Base-by-base conservation (phyloP, 2,888 invertebrate species). In the Dasysyrphus tricinctus region DNA sequence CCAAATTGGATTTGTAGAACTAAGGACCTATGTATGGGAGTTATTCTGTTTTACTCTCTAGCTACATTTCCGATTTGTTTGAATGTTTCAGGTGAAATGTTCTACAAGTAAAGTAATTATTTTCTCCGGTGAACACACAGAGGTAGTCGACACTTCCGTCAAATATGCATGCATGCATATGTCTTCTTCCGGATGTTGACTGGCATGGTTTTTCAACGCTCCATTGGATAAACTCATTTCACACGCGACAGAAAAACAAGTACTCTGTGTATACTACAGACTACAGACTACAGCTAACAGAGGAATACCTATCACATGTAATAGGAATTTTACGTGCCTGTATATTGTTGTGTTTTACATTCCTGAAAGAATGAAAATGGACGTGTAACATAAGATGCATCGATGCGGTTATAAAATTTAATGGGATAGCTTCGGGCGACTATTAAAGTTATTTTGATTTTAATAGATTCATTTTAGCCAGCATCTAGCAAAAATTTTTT, bases 161-260 rank as follows among this genome's bases (percentile, higher is more conserved):
- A 54, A 69, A 54, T 69, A 69, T 69, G 39, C 54, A 39, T 51
- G 63, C 19, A 73, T 49, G 49, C 56, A 72, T 65, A 57, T 74
- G 32, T 63, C 54, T 61, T 65, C 69, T 44, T 69, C 74, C 74
- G 79, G 73, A 79, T 79, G 65, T 65, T 65, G 49, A 49, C 65
- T 79, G 73, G 59, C 44, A 73, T 32, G 37, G 42, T 34, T 24
- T 51, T 65, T 65, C 39, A 69, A 65, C 65, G 79, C 73, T 73
- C 56, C 79, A 79, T 67, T 79, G 79, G 73, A 73, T 79, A 73
- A 79, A 79, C 57, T 79, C 65, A 73, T 73, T 73, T 73, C 56
- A 65, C 37, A 73, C 65, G 65, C 51, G 65, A 79, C 73, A 65
- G 44, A 37, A 34, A 72, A 73, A 69, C 54, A 67, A 49, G 65